Evolutionary conservation across 2,113 vertebrate genomes (phyloP).

Genomic region (Callipepla californica): DNA sequence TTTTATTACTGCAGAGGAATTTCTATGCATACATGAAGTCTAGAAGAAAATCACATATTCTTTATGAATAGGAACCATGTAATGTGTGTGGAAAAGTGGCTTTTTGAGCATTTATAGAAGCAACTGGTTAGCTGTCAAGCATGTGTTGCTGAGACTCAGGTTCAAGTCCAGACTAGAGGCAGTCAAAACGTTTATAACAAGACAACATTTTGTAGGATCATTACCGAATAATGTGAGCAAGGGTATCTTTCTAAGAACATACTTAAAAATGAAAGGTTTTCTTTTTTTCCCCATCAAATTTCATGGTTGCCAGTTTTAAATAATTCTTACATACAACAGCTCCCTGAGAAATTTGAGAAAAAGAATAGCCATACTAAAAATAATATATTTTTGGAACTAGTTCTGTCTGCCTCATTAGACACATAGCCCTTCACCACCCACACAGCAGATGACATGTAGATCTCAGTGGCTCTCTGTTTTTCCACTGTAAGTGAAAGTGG

Average conservation of each 20-base stretch:
- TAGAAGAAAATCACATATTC: background rate
- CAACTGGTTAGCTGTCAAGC: conserved; percentile 27
- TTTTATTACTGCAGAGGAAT: background rate
- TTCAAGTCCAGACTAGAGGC: background rate
- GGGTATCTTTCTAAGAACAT: background rate
- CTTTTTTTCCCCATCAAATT: background rate
- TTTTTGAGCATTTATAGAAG: background rate
- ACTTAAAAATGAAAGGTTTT: background rate
- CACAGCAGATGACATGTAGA: conserved; percentile 7
- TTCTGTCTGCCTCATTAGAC: background rate
- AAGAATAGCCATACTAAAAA: background rate
- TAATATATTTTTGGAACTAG: conserved; percentile 22
- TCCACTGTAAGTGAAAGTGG: background rate
- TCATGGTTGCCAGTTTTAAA: background rate
- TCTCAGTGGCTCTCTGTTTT: background rate
- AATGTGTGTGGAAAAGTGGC: background rate
- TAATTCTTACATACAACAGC: background rate
- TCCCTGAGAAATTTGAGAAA: conserved; percentile 10
- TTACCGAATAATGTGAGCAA: background rate
- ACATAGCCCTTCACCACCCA: conserved; percentile 32
- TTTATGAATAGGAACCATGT: background rate
- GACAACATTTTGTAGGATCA: background rate
- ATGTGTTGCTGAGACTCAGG: conserved; percentile 5
- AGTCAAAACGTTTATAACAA: conserved; percentile 2
- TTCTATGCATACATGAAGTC: background rate